phyloP scores from a whole-genome alignment of 2,797 vertebrate genomes.

The Pipistrellus pipistrellus region DNA sequence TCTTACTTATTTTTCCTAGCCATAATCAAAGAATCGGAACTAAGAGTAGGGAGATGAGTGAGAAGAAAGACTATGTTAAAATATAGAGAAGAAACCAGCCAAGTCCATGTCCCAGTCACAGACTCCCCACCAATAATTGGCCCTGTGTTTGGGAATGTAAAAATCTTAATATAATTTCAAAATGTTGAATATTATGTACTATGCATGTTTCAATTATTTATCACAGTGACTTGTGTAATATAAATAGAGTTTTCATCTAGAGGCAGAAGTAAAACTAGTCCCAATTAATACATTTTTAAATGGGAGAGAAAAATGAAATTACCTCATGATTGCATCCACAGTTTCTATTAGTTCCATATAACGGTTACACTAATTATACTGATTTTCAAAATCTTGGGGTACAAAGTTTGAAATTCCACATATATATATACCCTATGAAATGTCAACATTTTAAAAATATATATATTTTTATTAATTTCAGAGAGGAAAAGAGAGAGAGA shows the following conservation, averaged over 20 bases:
- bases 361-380: background rate
- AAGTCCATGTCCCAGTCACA: background rate
- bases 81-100: background rate
- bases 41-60: background rate
- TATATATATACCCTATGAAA: background rate
- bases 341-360: background rate
- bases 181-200: background rate
- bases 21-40: background rate
- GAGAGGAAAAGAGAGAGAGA: no score
- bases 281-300: background rate
- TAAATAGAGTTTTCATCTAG: background rate
- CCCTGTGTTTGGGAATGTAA: background rate
- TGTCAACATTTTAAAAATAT: no score
- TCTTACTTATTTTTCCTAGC: background rate
- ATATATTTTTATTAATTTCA: no score
- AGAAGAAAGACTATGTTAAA: background rate
- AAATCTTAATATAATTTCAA: conserved; percentile 18
- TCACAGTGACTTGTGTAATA: background rate
- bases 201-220: background rate
- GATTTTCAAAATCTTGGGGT: background rate
- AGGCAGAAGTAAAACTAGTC: background rate
- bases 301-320: conserved; percentile 15
- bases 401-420: background rate
- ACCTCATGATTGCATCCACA: background rate
- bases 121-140: background rate